Evolutionary conservation across 2,113 vertebrate genomes (phyloP), one percentile per base, ranked within the genome.

Genomic region (Jaculus jaculus): DNA sequence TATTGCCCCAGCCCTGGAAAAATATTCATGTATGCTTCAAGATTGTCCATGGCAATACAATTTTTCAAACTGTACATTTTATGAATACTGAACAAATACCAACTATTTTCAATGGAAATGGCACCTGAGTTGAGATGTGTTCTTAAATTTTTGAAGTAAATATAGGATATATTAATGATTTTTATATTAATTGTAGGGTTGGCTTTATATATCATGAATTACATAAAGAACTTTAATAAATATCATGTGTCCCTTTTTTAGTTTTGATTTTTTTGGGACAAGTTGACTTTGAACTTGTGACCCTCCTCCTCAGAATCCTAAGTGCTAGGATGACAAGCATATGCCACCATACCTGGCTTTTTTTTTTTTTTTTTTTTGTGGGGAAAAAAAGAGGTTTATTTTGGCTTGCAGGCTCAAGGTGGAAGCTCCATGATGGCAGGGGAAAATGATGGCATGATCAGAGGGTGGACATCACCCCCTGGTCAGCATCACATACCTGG

Each of bases 21-120:
- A 34, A 21, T 58, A n/a, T 84, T 81, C 34, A 85, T 42, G n/a
- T 32, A 71, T n/a, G 18, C 85, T 77, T 93, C 84, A 82, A 61
- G 30, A 23, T 63, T 84, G 17, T 13, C 21, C 37, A 61, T 34
- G 13, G 21, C 13, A 58, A n/a, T 68, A 72, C 69, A 66, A 21
- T 68, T 68, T 92, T 82, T 86, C 79, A 73, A 82, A 65, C 32
- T 75, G 42, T 28, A 82, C 42, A 81, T 68, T 94, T 81, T 81
- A 86, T 71, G 60, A 74, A 74, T 74, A 72, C 51, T 87, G 30
- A 90, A 69, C 2, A 88, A 21, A 90, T 20, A 84, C 34, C 1
- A 71, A 79, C 60, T 63, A 74, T 84, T 65, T 84, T n/a, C 78
- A 54, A 26, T 47, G 24, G 54, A 88, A 93, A 91, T 26, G 80